Evolutionary conservation across 1,140 invertebrate species (phyloP).

Genomic region (Drosophila neocordata): DNA sequence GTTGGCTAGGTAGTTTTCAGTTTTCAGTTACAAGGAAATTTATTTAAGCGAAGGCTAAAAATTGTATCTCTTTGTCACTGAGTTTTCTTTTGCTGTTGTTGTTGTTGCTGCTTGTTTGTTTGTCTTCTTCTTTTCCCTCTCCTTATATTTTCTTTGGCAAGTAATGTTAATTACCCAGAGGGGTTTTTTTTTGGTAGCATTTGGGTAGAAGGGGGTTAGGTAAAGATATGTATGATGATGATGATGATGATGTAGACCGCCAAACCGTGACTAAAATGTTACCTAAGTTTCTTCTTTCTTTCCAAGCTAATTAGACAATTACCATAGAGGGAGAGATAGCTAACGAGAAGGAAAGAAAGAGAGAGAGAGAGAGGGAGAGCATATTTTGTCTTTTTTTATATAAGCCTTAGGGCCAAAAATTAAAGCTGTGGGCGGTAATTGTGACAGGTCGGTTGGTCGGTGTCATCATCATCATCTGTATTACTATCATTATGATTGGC

Average conservation of each 20-base stretch:
- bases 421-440: constrained; percentile 5
- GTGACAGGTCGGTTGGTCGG: not conserved
- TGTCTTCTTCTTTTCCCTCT: constrained; percentile 30
- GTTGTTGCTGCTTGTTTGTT: constrained; percentile 23
- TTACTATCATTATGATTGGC: constrained; percentile 31
- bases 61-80: constrained; percentile 33
- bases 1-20: constrained; percentile 12
- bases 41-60: constrained; percentile 49
- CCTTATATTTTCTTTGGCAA: constrained; percentile 28
- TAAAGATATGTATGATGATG: constrained; percentile 51
- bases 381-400: constrained; percentile 56
- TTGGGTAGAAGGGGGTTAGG: constrained; percentile 4
- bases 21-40: constrained; percentile 41
- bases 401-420: constrained; percentile 35
- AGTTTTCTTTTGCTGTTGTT: constrained; percentile 18
- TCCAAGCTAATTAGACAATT: constrained; percentile 61
- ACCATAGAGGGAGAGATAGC: constrained; percentile 29
- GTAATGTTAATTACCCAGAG: constrained; percentile 69
- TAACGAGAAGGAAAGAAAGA: constrained; percentile 29
- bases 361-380: not conserved
- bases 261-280: constrained; percentile 76
- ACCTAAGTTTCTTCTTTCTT: constrained; percentile 64
- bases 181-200: not conserved
- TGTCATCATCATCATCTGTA: constrained; percentile 16
- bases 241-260: constrained; percentile 55